Evolutionary conservation across 1,140 invertebrate species (phyloP), one percentile per base, ranked within the genome.

Genomic region (Arctopsyche grandis): DNA sequence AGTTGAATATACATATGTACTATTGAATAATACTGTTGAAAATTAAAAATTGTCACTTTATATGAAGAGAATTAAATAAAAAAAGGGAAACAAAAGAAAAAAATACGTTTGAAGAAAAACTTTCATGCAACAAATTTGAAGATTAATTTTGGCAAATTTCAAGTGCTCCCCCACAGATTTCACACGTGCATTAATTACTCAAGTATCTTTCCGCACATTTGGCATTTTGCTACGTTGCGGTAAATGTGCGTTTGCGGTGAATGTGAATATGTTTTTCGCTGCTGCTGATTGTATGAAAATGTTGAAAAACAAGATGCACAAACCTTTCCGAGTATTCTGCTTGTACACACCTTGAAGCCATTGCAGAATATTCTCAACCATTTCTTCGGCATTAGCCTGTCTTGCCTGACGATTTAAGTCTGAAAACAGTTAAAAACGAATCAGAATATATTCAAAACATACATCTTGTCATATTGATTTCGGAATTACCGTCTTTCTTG

Each of bases 311-410:
- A 66, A 26, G 26, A 66, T 19, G 16, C 56, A 52, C 78, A 29
- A 58, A 93, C 92, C 91, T 91, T 90, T 92, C 86, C 92, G 89
- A 82, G 89, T 90, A 80, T 90, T 91, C 84, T 93, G 90, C 74
- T 90, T 88, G 83, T 93, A 93, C 73, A 93, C 89, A 79, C 90
- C 91, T 85, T 93, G 92, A 77, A 93, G 90, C 92, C 92, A 93
- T 79, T 93, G 90, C 16, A 93, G 88, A 81, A 93, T 91, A 84
- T 93, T 92, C 84, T 90, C 88, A 22, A 93, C 92, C 92, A 93
- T 93, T 84, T 92, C 89, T 84, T 93, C 92, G 46, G 91, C 89
- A 63, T 88, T 88, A 7, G 86, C 86, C 78, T 88, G 86, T 81
- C 85, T 83, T 10, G 81, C 83, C 74, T 84, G 83, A 19, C 84